Conservation (phyloP, 1,140 invertebrate species). For the Bombus consobrinus region DNA sequence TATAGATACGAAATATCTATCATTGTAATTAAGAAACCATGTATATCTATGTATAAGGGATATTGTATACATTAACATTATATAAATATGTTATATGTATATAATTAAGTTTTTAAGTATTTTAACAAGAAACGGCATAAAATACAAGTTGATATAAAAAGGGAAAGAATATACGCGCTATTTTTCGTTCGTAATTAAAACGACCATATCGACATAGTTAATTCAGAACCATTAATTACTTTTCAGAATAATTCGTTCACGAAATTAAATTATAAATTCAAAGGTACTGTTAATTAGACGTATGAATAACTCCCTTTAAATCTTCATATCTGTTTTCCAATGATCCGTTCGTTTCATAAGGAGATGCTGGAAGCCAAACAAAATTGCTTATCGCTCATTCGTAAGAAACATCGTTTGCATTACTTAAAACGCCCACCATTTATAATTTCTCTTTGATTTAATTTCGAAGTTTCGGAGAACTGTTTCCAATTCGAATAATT, state of each 20-base stretch:
- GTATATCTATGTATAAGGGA: no score
- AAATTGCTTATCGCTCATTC: no score
- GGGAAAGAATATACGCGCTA: neutral
- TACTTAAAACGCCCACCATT: no score
- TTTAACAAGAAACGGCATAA: neutral
- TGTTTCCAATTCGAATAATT: no score
- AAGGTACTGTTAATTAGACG: neutral
- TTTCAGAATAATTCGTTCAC: neutral
- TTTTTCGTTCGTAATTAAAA: neutral
- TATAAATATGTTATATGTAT: no score
- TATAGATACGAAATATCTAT: no score
- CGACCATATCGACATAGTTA: no score
- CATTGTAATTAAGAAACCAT: no score
- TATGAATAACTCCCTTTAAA: neutral
- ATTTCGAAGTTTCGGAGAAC: neutral
- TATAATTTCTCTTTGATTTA: neutral
- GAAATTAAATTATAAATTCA: neutral
- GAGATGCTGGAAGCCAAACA: no score
- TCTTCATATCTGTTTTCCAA: neutral
- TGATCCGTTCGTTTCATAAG: neutral
- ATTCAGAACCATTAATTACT: neutral
- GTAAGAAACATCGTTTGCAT: no score
- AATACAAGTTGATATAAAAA: neutral
- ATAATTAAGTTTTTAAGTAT: neutral
- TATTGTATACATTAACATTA: no score